Conservation (phyloP, 2,113 vertebrate species). For the Pseudonaja textilis region DNA sequence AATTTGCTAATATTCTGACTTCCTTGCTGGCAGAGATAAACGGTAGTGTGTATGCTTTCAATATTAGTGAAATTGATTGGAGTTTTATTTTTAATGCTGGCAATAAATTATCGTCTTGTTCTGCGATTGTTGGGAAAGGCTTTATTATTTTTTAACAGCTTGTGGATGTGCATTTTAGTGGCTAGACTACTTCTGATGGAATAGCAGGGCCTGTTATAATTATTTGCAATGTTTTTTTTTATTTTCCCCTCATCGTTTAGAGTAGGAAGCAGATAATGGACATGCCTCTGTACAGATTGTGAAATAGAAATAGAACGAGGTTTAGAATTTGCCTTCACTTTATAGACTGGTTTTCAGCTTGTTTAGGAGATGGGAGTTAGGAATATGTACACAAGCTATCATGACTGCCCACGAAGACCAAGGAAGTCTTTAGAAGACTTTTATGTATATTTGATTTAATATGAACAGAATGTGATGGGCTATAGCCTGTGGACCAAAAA, state of each 20-base stretch:
- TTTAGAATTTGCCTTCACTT: not conserved
- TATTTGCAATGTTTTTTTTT: not conserved
- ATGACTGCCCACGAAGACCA: too few relatives aligned
- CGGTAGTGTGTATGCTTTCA: not conserved
- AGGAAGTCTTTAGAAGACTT: not conserved
- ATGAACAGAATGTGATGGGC: not conserved
- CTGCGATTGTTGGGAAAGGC: not conserved
- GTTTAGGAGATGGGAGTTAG: not conserved
- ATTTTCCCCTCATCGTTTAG: not conserved
- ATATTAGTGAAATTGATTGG: conserved; percentile 41
- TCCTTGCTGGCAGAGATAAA: not conserved
- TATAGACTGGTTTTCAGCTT: not conserved
- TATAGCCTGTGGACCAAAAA: not conserved
- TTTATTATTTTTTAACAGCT: conserved; percentile 5
- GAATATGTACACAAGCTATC: not conserved
- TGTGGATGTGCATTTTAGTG: not conserved
- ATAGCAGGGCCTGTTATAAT: not conserved
- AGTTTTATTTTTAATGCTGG: conserved; percentile 19
- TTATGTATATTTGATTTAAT: not conserved
- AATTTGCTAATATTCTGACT: conserved; percentile 8
- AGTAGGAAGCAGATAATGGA: not conserved
- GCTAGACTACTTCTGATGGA: not conserved
- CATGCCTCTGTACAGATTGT: not conserved
- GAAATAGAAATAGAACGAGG: not conserved
- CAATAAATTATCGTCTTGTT: conserved; percentile 21